Evolutionary conservation across 2,797 vertebrate species (phyloP).

Genomic region (Novumbra hubbsi): DNA sequence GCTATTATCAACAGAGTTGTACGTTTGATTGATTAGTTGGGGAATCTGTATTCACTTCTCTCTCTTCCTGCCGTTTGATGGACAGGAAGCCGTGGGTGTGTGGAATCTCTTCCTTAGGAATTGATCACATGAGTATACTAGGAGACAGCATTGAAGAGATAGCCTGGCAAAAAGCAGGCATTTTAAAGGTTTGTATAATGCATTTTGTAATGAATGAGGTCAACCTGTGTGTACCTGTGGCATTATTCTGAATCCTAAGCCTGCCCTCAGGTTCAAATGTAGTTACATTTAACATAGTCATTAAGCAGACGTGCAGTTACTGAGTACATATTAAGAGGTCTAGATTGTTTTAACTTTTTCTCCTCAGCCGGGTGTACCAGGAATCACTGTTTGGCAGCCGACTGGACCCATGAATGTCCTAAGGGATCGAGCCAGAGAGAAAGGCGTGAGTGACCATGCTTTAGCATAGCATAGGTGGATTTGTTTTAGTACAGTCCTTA

Average conservation of each 20-base stretch:
- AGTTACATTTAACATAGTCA: not conserved
- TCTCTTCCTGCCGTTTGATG: conserved; percentile 1
- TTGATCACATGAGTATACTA: conserved; percentile 85
- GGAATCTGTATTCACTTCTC: not conserved
- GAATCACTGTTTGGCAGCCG: conserved; percentile 77
- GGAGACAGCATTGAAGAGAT: conserved; percentile 87
- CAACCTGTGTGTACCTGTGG: not conserved
- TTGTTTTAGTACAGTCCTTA: not conserved
- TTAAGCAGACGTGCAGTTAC: no score
- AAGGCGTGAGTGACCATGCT: conserved; percentile 64
- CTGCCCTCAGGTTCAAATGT: not conserved
- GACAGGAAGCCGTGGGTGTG: conserved; percentile 80
- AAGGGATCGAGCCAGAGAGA: conserved; percentile 73
- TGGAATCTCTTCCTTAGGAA: conserved; percentile 81
- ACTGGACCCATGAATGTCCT: conserved; percentile 76
- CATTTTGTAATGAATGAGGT: not conserved
- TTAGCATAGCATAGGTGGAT: not conserved
- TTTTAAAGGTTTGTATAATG: conserved; percentile 80
- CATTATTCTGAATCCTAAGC: no score
- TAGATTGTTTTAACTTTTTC: not conserved
- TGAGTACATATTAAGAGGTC: no score
- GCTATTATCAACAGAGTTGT: not conserved
- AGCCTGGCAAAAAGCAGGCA: conserved; percentile 88
- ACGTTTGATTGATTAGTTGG: no score
- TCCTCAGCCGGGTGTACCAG: conserved; percentile 75